Evolutionary conservation across 1,140 invertebrate genomes (phyloP).

Genomic region (Trichonephila inaurata): DNA sequence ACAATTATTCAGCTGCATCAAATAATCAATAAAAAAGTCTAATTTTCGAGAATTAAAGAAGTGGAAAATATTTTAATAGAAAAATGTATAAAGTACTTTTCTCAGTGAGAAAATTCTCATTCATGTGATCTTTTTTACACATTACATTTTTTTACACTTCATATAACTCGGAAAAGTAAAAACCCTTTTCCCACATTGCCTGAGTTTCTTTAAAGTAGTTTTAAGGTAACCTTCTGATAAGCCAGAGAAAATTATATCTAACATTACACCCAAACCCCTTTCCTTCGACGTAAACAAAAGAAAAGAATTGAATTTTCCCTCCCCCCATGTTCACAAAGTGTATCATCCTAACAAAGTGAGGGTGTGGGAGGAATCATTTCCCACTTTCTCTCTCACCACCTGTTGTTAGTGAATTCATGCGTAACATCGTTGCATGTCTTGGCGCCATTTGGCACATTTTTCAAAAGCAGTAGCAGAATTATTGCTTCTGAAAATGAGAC

Average conservation of each 20-base stretch:
- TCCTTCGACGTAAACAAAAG: neutral
- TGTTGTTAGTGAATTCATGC: neutral
- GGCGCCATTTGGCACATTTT: neutral
- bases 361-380: neutral
- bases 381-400: neutral
- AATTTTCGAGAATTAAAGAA: too few relatives aligned
- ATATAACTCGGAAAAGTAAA: too few relatives aligned
- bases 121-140: too few relatives aligned
- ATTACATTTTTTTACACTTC: too few relatives aligned
- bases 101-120: too few relatives aligned
- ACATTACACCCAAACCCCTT: neutral
- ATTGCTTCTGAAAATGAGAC: too few relatives aligned
- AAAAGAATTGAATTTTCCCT: neutral
- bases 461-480: neutral
- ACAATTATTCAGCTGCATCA: too few relatives aligned
- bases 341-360: conserved; percentile 28
- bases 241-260: neutral
- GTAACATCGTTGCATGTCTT: neutral
- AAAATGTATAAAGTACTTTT: too few relatives aligned
- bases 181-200: too few relatives aligned
- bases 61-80: too few relatives aligned
- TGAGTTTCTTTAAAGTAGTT: too few relatives aligned
- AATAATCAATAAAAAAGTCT: too few relatives aligned
- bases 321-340: conserved; percentile 9
- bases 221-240: conserved; percentile 1